Percentiles rank a stretch among this genome's conserved stretches.
Evolutionary conservation across 2,888 invertebrate genomes (phyloP).

Genomic region (Trissolcus japonicus): DNA sequence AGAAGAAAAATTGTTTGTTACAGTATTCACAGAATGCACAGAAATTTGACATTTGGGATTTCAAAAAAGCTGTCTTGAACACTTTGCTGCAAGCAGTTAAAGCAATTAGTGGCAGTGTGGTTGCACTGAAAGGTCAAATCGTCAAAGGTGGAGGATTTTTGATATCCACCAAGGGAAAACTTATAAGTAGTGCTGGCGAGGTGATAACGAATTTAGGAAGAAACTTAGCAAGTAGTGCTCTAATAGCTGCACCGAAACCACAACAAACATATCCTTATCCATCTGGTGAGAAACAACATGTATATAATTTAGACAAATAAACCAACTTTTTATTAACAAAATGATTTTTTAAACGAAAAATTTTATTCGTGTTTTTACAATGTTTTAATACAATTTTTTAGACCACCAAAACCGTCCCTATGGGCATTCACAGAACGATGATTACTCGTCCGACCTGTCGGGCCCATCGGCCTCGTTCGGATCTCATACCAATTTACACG

Average conservation of each 20-base stretch:
- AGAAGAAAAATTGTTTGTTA: too few species aligned
- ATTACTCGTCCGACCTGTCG: conserved; percentile 59
- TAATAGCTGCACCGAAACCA: conserved; percentile 76
- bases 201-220: conserved; percentile 88
- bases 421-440: conserved; percentile 64
- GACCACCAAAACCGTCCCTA: conserved; percentile 61
- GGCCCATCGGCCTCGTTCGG: conserved; percentile 37
- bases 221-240: conserved; percentile 86
- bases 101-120: conserved; percentile 90
- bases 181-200: conserved; percentile 87
- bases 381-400: conserved; percentile 4
- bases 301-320: too few species aligned
- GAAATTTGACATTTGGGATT: conserved; percentile 83
- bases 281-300: conserved; percentile 30
- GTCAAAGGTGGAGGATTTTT: conserved; percentile 89
- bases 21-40: conserved; percentile 58
- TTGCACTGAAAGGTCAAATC: conserved; percentile 91
- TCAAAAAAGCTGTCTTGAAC: conserved; percentile 89
- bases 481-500: conserved; percentile 37
- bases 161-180: conserved; percentile 81
- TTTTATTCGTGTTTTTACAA: too few species aligned
- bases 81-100: conserved; percentile 92
- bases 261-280: conserved; percentile 51
- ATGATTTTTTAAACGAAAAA: too few species aligned
- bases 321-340: too few species aligned